Base-by-base conservation (phyloP, 2,113 vertebrate genomes). In the Melanerpes aurifrons region DNA sequence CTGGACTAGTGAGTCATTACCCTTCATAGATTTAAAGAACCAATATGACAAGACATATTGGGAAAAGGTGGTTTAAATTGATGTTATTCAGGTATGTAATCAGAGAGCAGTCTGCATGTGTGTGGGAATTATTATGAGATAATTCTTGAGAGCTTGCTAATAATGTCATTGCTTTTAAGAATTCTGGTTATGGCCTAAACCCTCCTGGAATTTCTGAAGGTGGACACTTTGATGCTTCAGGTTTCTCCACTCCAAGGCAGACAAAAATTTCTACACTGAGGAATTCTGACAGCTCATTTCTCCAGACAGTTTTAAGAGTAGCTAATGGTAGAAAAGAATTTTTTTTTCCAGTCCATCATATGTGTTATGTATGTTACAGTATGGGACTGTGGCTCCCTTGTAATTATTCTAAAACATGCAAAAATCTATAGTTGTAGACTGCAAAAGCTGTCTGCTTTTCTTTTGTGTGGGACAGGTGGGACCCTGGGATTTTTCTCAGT, bases 121-220 rank as follows among this genome's bases (percentile, higher is more conserved):
- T 86, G 66, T 43, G 72, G 72, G 56, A 92, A 94, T 89, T 86
- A 87, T 68, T 70, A 81, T 79, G 83, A 95, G 73, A 82, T 80
- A 96, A 92, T 96, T 95, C 80, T 87, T 96, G 90, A 74, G 92
- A 95, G 64, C 24, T 86, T 92, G 66, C 66, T 94, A 89, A 81
- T 93, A 66, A 72, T 92, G 59, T 95, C 62, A 83, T 62, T 93
- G 63, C 9, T 77, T 90, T 94, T 87, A 43, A 84, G 68, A 93
- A 92, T 72, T 82, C 10, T 7, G 29, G 15, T 92, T 87, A 68
- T 20, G 37, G 75, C 88, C 53, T 77, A 91, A 94, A 89, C 15
- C 12, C 9, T 78, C 43, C 56, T 90, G 75, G 78, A 92, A 91
- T 94, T 86, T 93, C 93, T 93, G 86, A 93, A 50, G 45, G 83